Evolutionary conservation across 2,888 invertebrate species (phyloP), one percentile per base, ranked within the genome.

Genomic region (Patella depressa): DNA sequence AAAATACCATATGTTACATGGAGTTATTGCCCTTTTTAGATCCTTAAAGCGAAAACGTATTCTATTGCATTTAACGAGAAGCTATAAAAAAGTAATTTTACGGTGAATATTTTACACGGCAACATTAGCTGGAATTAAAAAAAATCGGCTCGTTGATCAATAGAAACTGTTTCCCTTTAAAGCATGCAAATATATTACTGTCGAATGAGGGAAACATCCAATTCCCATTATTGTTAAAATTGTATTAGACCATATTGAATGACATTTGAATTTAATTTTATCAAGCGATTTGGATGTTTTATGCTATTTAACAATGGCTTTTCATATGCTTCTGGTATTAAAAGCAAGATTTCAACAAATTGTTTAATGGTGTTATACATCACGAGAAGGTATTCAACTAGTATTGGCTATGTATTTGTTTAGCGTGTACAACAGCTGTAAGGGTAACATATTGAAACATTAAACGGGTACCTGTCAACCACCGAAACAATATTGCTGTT

Each of bases 381-480:
- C 24, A 24, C 45, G 45, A 45, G 7, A 45, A 45, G 45, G 45
- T 45, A 45, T 45, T 45, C 45, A 45, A 45, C 45, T 45, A 45
- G 45, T 45, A 45, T 45, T 45, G 45, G 0, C 45, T 45, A 45
- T 45, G 45, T 45, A 45, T 45, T 45, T 45, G 45, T 45, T 45
- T 45, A 45, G 45, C 45, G 45, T 45, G 45, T 45, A 19, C 65
- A 65, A 65, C 65, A 65, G 65, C 65, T 65, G 65, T 65, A 65
- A 65, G 3, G 65, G 65, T 65, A 65, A 65, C 65, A 65, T 65
- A 24, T 65, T 65, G 65, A 65, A 15, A 24, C 65, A 19, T n/a
- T 65, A 65, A 65, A 24, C 65, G 65, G 65, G 65, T 65, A 24
- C 65, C 65, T 65, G 65, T 65, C 65, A 65, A 65, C 19, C 19